Percentiles rank a stretch among this genome's conserved stretches.
These are phyloP conservation scores for Isaurus tuberculatus DNA, from an alignment of 92 coral and sea anemone species.

Conservation along the genomic window DNA sequence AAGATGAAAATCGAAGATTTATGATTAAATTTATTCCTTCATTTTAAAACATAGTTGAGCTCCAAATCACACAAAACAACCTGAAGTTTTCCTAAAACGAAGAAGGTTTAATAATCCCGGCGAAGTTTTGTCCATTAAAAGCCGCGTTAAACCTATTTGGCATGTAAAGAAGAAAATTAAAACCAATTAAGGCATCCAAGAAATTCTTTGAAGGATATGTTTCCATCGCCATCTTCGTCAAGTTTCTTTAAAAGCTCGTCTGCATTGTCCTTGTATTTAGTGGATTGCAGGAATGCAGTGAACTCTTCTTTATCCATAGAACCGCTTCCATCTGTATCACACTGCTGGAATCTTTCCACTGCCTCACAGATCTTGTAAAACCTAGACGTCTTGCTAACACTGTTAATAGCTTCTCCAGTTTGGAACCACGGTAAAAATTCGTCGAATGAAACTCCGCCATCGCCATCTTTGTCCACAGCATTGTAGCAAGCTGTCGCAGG, in stretches of 20 bases:
- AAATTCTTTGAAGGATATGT: slow-evolving; percentile 90
- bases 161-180: not conserved
- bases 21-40: too few species aligned
- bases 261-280: slow-evolving; percentile 41
- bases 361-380: slow-evolving; percentile 74
- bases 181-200: slow-evolving; percentile 77
- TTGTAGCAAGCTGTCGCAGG: slow-evolving; percentile 69
- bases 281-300: slow-evolving; percentile 64
- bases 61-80: too few species aligned
- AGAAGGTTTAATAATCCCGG: not conserved
- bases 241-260: slow-evolving; percentile 62
- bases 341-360: slow-evolving; percentile 76
- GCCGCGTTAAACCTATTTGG: not conserved
- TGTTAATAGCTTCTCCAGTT: slow-evolving; percentile 64
- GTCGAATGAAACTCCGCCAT: slow-evolving; percentile 75
- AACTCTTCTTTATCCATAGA: slow-evolving; percentile 83
- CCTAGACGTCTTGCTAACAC: slow-evolving; percentile 69
- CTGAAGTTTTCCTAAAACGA: not conserved
- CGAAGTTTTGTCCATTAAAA: not conserved
- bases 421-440: slow-evolving; percentile 84
- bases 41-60: too few species aligned
- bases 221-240: slow-evolving; percentile 90
- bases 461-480: slow-evolving; percentile 86
- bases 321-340: slow-evolving; percentile 81
- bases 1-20: too few species aligned